phyloP scores from a whole-genome alignment of 2,888 invertebrate genomes.

The Dryomyza anilis region DNA sequence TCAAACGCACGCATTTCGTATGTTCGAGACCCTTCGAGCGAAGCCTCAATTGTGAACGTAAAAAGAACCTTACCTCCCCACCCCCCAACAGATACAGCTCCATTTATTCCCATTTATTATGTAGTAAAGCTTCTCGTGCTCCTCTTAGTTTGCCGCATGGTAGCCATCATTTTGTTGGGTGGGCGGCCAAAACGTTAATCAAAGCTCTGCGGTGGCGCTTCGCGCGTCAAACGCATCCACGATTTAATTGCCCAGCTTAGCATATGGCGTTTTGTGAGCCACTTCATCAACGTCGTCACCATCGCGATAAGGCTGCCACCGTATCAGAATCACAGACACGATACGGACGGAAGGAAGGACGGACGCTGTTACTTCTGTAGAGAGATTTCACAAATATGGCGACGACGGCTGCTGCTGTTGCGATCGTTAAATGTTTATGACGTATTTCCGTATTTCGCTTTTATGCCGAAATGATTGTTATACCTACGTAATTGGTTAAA shows the following conservation, averaged over 20 bases:
- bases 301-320: background rate
- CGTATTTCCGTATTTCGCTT: constrained; percentile 36
- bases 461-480: background rate
- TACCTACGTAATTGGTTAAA: no score
- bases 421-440: constrained; percentile 49
- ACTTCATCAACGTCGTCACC: background rate
- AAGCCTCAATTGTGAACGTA: no score
- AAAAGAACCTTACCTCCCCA: no score
- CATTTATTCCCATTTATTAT: no score
- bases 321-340: no score
- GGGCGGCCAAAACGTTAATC: background rate
- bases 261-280: background rate
- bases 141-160: background rate
- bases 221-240: background rate
- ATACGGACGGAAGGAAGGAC: no score
- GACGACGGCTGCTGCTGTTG: constrained; percentile 35
- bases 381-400: background rate
- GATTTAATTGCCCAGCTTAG: background rate
- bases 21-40: no score
- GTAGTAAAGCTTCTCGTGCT: background rate
- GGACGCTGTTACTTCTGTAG: background rate
- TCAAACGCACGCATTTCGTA: background rate
- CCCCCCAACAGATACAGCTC: background rate
- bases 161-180: background rate
- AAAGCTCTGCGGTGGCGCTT: background rate